Evolutionary conservation across 64 coral and sea anemone genomes (phyloP).

Genomic region (Montipora efflorescens): DNA sequence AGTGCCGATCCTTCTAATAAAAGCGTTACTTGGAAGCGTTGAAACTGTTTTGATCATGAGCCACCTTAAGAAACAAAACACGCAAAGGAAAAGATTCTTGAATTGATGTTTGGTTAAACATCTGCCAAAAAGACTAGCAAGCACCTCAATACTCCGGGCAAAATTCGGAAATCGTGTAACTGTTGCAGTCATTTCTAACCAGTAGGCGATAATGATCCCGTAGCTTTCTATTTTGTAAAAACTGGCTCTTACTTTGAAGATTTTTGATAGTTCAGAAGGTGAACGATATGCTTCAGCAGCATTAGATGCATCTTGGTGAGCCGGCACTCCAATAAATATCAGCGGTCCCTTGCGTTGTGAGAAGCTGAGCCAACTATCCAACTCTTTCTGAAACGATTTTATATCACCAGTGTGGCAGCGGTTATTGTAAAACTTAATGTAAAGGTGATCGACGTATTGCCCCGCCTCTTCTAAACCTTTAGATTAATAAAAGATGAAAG

Average conservation of each 20-base stretch:
- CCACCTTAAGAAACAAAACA: no score
- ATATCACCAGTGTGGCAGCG: conserved; percentile 79
- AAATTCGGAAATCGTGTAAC: no score
- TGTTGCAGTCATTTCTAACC: no score
- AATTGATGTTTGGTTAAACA: no score
- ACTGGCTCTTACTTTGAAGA: conserved; percentile 49
- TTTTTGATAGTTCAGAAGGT: conserved; percentile 48
- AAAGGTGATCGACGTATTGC: conserved; percentile 77
- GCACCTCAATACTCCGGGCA: no score
- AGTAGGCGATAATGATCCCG: no score
- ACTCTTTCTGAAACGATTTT: conserved; percentile 58
- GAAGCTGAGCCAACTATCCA: conserved; percentile 77
- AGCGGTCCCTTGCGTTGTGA: conserved; percentile 56
- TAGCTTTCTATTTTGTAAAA: background rate
- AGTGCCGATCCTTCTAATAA: no score
- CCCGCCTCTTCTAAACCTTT: conserved; percentile 56
- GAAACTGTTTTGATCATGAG: no score
- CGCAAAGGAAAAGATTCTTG: no score
- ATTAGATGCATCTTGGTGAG: conserved; percentile 49
- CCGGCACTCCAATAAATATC: conserved; percentile 85
- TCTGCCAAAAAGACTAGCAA: no score
- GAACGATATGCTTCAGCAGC: conserved; percentile 65
- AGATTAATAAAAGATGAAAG: background rate
- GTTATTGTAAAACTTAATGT: conserved; percentile 95
- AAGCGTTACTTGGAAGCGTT: no score